Percentiles rank a stretch among this genome's conserved stretches.
phyloP scores from a whole-genome alignment of 2,888 invertebrate genomes.

The Heliconius erato region DNA sequence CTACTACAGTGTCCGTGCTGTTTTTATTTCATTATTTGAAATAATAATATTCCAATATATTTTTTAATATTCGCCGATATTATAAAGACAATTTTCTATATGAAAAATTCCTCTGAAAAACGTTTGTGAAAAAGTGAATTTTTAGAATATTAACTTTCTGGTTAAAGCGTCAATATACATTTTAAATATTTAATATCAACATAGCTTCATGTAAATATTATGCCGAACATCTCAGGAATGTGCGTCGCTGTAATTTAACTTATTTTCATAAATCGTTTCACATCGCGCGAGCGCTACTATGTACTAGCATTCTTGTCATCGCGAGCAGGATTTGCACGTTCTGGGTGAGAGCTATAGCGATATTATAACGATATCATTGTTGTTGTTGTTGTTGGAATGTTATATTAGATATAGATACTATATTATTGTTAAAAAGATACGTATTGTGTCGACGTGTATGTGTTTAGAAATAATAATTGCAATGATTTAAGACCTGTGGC shows the following conservation, averaged over 20 bases:
- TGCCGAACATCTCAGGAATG: conserved; percentile 19
- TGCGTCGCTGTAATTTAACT: conserved; percentile 26
- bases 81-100: not conserved
- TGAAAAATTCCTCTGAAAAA: not conserved
- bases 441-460: not conserved
- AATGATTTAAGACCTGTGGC: too few species aligned
- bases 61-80: not conserved
- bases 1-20: not conserved
- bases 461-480: too few species aligned
- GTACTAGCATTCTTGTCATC: conserved; percentile 25
- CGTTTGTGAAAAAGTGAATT: not conserved
- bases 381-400: too few species aligned
- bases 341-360: not conserved
- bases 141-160: not conserved
- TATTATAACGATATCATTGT: too few species aligned
- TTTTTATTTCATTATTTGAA: not conserved
- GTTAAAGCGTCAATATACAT: not conserved
- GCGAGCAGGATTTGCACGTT: conserved; percentile 21
- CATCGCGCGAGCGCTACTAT: conserved; percentile 23
- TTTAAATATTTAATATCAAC: conserved; percentile 20
- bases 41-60: not conserved
- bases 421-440: not conserved
- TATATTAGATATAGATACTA: not conserved
- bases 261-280: conserved; percentile 36
- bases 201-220: not conserved